Conservation (phyloP, 1,140 invertebrate genomes). For the Hylaeus anthracinus region DNA sequence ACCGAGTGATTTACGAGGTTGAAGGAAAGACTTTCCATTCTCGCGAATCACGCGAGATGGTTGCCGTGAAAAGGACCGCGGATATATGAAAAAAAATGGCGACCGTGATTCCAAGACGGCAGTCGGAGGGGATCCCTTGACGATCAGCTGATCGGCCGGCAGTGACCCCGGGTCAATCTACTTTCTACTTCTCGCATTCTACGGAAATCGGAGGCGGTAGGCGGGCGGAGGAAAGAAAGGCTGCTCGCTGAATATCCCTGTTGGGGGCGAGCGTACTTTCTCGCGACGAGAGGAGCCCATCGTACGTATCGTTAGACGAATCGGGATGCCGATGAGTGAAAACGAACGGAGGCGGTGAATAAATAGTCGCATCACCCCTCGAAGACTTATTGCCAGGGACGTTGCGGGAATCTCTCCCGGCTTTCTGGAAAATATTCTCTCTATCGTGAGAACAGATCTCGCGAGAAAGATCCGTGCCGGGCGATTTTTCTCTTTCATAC, state of each 20-base stretch:
- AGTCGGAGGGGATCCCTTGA: neutral
- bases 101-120: constrained; percentile 4
- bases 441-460: constrained; percentile 31
- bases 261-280: constrained; percentile 66
- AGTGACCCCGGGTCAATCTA: constrained; percentile 72
- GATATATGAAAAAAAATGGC: constrained; percentile 14
- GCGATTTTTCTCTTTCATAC: neutral
- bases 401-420: neutral
- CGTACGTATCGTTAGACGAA: constrained; percentile 48
- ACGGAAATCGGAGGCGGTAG: constrained; percentile 60
- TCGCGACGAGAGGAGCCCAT: constrained; percentile 39
- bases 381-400: constrained; percentile 36
- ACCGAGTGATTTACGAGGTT: constrained; percentile 1
- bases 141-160: constrained; percentile 66
- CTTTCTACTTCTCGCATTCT: constrained; percentile 75
- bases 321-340: constrained; percentile 64
- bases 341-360: constrained; percentile 56
- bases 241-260: constrained; percentile 29
- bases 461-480: neutral
- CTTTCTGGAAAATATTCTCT: constrained; percentile 2
- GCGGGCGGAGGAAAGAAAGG: constrained; percentile 15
- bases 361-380: constrained; percentile 33
- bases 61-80: neutral
- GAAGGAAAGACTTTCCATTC: constrained; percentile 20
- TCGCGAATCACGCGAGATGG: constrained; percentile 3